Percentiles rank a stretch among this genome's conserved stretches.
These are phyloP conservation scores for Caenorhabditis sp. DNA, from an alignment of 2,888 invertebrate species.

Conservation along the genomic window DNA sequence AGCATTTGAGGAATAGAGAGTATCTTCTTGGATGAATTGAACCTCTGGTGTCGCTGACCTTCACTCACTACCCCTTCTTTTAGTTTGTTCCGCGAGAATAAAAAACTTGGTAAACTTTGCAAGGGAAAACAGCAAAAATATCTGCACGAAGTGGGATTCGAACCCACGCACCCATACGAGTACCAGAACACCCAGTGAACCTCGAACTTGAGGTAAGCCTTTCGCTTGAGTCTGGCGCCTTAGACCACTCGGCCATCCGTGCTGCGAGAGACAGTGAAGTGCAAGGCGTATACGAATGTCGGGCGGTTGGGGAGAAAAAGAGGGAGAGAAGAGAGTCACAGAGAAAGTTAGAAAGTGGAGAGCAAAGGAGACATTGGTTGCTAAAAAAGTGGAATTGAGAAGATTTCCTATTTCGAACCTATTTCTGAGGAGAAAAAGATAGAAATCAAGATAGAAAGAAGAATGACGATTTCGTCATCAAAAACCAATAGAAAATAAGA, in stretches of 20 bases:
- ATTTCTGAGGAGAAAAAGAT: too few relatives aligned
- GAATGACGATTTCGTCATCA: too few relatives aligned
- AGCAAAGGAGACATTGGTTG: not conserved
- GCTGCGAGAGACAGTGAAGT: slow-evolving; percentile 30
- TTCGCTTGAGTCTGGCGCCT: slow-evolving; percentile 84
- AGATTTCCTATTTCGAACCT: not conserved
- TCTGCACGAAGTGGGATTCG: slow-evolving; percentile 76
- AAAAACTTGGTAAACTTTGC: too few relatives aligned
- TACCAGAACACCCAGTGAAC: slow-evolving; percentile 73
- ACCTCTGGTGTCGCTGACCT: slow-evolving; percentile 4
- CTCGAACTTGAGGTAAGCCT: slow-evolving; percentile 66
- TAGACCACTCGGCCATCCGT: slow-evolving; percentile 84
- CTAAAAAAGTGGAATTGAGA: not conserved
- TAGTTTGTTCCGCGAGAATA: not conserved
- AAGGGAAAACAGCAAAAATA: slow-evolving; percentile 27
- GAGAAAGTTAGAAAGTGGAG: not conserved
- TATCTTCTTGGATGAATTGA: slow-evolving; percentile 1
- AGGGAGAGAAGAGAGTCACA: not conserved
- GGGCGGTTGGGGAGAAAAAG: slow-evolving; percentile 57
- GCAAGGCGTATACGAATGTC: not conserved
- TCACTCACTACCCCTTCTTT: not conserved
- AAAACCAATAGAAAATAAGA: too few relatives aligned
- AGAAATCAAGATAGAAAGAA: too few relatives aligned
- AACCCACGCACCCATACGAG: slow-evolving; percentile 78
- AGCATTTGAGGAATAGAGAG: slow-evolving; percentile 10